Evolutionary conservation across 2,113 vertebrate genomes (phyloP).

Genomic region (Lamprotornis superbus): DNA sequence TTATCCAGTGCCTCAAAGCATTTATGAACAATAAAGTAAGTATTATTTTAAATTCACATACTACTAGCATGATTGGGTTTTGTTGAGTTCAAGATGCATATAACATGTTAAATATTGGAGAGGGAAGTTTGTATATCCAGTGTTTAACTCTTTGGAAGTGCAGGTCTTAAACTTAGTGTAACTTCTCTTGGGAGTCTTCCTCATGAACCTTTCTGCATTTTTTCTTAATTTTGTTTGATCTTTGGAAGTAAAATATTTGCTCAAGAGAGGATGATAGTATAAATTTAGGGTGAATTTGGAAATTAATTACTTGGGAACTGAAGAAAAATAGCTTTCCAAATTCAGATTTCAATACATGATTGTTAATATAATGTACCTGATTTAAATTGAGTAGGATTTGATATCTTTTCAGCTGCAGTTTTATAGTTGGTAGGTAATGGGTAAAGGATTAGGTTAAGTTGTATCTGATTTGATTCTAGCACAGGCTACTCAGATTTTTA

Average conservation of each 20-base stretch:
- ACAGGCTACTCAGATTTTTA: not conserved
- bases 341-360: not conserved
- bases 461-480: not conserved
- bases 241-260: not conserved
- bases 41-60: not conserved
- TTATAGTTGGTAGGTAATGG: not conserved
- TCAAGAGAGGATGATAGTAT: not conserved
- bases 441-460: not conserved
- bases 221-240: not conserved
- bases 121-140: not conserved
- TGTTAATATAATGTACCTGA: not conserved
- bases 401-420: not conserved
- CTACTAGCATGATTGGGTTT: not conserved
- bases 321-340: not conserved
- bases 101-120: not conserved
- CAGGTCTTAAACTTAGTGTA: not conserved
- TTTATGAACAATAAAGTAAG: conserved; percentile 99
- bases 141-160: not conserved
- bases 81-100: not conserved
- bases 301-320: not conserved
- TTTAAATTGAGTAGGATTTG: not conserved
- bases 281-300: not conserved
- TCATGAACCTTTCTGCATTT: not conserved
- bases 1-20: conserved; percentile 97
- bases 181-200: not conserved